Evolutionary conservation across 2,888 invertebrate species (phyloP), one percentile per base, ranked within the genome.

Genomic region (Drosophila villosipedis): DNA sequence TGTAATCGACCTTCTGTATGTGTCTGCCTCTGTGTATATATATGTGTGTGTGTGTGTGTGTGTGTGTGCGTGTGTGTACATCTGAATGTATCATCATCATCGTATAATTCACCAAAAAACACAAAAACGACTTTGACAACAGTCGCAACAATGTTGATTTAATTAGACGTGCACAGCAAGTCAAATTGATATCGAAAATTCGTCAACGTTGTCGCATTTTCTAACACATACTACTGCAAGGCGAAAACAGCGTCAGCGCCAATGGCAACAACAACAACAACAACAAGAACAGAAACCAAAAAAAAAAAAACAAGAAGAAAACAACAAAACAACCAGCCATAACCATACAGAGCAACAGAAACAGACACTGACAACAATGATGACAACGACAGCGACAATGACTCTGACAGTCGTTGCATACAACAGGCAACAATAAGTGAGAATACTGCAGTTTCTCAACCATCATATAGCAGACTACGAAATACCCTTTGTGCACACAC

Each of bases 131-230:
- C 41, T 31, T 66, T 39, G 58, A 50, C 58, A 63, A 64, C 41
- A 59, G 50, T 50, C 47, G 57, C 69, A 65, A 65, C 67, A 79
- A 81, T 80, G 75, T 78, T 87, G 84, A 87, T 84, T 87, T 87
- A 87, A 84, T 87, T 84, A 84, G 79, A 82, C 80, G 85, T 75
- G 68, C 65, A 65, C 70, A 69, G 73, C 65, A 79, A 73, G 61
- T 73, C 69, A 73, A 84, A 72, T 84, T 74, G 73, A 84, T 55
- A 68, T 76, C 54, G 60, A 73, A 70, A 76, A 59, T 68, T 72
- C 65, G 68, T 66, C 59, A 69, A 76, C 71, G 66, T 64, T 73
- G 71, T 62, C 54, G 49, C 54, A 50, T 74, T 65, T 62, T 78
- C 73, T 72, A 73, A 69, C 65, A 79, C 69, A 63, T 69, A 60